These are phyloP conservation scores for Atethmia centrago DNA, from an alignment of 2,888 invertebrate genomes.

Conservation along the genomic window DNA sequence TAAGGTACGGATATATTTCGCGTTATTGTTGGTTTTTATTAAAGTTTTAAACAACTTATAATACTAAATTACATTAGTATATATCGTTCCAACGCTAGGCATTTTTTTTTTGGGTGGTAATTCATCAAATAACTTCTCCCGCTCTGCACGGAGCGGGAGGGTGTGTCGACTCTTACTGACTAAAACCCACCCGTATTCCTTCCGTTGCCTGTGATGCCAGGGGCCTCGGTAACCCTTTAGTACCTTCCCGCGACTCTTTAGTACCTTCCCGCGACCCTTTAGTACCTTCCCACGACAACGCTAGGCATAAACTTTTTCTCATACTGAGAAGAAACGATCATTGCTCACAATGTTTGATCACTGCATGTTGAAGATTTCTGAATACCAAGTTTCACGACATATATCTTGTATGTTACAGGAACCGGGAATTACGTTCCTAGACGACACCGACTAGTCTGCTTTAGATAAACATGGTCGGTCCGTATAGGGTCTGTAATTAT, in stretches of 20 bases:
- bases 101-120: no score
- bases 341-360: background rate
- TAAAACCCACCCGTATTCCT: no score
- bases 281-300: background rate
- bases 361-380: background rate
- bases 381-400: background rate
- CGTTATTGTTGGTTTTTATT: background rate
- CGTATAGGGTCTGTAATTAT: conserved; percentile 4
- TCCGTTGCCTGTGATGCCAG: no score
- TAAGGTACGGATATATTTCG: background rate
- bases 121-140: no score
- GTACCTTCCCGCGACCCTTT: no score
- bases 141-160: no score
- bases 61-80: background rate
- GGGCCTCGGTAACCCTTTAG: no score
- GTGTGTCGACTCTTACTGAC: no score
- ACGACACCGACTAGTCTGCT: background rate
- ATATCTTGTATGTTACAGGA: background rate
- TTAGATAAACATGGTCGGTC: background rate
- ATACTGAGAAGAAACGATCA: background rate
- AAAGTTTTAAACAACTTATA: background rate
- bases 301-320: background rate
- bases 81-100: no score
- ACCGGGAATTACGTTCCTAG: background rate
- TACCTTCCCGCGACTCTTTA: no score